These are phyloP conservation scores for Laothoe populi DNA, from an alignment of 2,888 invertebrate species.

Conservation along the genomic window DNA sequence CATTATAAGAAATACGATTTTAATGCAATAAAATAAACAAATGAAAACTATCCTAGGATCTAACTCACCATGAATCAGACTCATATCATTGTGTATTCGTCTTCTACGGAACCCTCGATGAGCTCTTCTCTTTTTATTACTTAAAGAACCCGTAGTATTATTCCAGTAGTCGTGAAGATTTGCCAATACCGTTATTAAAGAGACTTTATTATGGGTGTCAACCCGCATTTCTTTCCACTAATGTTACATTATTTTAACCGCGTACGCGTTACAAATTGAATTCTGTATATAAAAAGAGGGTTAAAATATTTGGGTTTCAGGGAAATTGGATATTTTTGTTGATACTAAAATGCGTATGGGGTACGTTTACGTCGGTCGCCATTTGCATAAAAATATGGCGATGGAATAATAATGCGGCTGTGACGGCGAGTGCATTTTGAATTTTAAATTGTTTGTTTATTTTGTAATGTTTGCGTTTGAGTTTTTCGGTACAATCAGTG, in stretches of 20 bases:
- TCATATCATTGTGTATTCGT: no score
- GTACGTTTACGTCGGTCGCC: constrained; percentile 12
- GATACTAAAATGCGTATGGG: constrained; percentile 13
- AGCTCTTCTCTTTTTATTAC: constrained; percentile 46
- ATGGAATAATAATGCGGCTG: constrained; percentile 9
- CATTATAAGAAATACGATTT: no score
- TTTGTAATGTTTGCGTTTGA: constrained; percentile 5
- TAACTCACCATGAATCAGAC: no score
- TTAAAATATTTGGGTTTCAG: constrained; percentile 31
- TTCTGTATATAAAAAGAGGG: constrained; percentile 37
- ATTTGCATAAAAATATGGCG: constrained; percentile 22
- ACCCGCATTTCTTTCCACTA: constrained; percentile 43
- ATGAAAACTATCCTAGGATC: no score
- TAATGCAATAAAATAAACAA: no score
- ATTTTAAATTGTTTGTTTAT: constrained; percentile 18
- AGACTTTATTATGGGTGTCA: constrained; percentile 46
- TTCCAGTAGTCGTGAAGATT: constrained; percentile 50
- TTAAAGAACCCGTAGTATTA: constrained; percentile 44
- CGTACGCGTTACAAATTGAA: constrained; percentile 40
- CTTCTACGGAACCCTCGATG: no score
- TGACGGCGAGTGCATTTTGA: constrained; percentile 13
- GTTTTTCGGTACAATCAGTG: neutral
- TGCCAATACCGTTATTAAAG: constrained; percentile 52
- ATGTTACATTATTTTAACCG: constrained; percentile 41
- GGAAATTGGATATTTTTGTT: constrained; percentile 23